Percentiles rank a stretch among this genome's conserved stretches.
These are phyloP conservation scores for Pontoporia blainvillei DNA, from an alignment of 2,113 vertebrate species.

Conservation along the genomic window DNA sequence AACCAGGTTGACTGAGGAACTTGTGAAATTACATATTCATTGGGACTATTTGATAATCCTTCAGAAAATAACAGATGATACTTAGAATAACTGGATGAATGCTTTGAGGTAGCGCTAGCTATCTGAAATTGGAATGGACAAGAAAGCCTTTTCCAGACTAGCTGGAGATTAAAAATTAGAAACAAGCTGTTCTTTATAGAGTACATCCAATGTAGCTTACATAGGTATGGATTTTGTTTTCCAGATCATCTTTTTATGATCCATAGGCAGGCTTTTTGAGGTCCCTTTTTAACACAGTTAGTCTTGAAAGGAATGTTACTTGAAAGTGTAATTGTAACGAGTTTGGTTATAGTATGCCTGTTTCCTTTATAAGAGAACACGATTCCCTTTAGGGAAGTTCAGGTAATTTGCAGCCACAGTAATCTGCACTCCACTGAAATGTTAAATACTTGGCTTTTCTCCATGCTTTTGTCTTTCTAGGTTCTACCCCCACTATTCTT, in stretches of 20 bases:
- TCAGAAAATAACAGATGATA: slow-evolving; percentile 15
- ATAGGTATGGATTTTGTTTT: slow-evolving; percentile 47
- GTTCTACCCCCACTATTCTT: slow-evolving; percentile 62
- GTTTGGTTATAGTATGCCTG: slow-evolving; percentile 79
- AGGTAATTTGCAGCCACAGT: slow-evolving; percentile 81
- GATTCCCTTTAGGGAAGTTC: slow-evolving; percentile 83
- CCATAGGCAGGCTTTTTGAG: slow-evolving; percentile 16
- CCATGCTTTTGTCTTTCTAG: slow-evolving; percentile 75
- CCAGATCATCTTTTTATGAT: slow-evolving; percentile 66
- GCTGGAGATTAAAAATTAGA: slow-evolving; percentile 41
- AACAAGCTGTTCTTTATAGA: slow-evolving; percentile 61
- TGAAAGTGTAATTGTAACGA: slow-evolving; percentile 77
- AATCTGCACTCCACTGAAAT: slow-evolving; percentile 78
- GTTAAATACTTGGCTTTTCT: slow-evolving; percentile 82
- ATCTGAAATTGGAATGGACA: slow-evolving; percentile 22
- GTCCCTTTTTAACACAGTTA: slow-evolving; percentile 72
- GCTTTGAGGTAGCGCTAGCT: neutral
- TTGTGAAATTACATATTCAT: slow-evolving; percentile 13
- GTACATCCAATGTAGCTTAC: slow-evolving; percentile 32
- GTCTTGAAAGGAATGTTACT: slow-evolving; percentile 64
- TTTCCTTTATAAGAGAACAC: slow-evolving; percentile 82
- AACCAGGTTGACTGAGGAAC: slow-evolving; percentile 54
- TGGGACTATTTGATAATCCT: slow-evolving; percentile 7
- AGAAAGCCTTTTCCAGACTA: slow-evolving; percentile 6
- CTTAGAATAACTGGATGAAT: neutral